phyloP scores from a whole-genome alignment of 2,797 vertebrate species.

The Ambastaia sidthimunki region DNA sequence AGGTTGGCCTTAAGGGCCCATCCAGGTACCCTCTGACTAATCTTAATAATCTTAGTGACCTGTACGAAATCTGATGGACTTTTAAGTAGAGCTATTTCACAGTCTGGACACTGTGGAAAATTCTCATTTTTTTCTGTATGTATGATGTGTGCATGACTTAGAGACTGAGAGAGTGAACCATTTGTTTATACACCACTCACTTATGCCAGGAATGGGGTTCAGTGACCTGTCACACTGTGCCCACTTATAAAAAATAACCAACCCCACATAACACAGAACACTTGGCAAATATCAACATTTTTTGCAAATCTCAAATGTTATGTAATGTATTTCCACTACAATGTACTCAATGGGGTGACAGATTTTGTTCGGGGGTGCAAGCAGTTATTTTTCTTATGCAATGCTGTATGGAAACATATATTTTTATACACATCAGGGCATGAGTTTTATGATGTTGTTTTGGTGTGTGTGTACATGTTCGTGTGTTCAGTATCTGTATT shows the following conservation, averaged over 20 bases:
- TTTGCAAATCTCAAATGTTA: constrained; percentile 58
- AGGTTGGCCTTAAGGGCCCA: constrained; percentile 41
- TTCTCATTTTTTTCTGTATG: constrained; percentile 1
- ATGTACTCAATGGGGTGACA: constrained; percentile 50
- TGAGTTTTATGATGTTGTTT: constrained; percentile 73
- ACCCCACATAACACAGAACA: constrained; percentile 24
- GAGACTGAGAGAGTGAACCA: constrained; percentile 54
- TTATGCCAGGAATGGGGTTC: constrained; percentile 67
- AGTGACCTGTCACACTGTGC: constrained; percentile 75
- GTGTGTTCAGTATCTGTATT: constrained; percentile 67
- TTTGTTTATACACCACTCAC: constrained; percentile 76
- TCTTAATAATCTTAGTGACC: constrained; percentile 55
- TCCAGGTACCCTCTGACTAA: constrained; percentile 39
- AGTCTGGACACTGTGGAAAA: constrained; percentile 49
- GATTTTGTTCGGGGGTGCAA: constrained; percentile 58
- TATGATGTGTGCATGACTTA: constrained; percentile 3
- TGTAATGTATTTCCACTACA: constrained; percentile 53
- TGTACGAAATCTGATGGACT: constrained; percentile 55
- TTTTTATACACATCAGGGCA: constrained; percentile 83
- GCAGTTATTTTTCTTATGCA: constrained; percentile 80
- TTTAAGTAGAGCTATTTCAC: constrained; percentile 21
- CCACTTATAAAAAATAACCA: constrained; percentile 35
- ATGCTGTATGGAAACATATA: constrained; percentile 82
- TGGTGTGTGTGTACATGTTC: constrained; percentile 63
- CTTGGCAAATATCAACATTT: constrained; percentile 47